These are phyloP conservation scores for Cathartes aura DNA, from an alignment of 2,113 vertebrate species.

Conservation along the genomic window DNA sequence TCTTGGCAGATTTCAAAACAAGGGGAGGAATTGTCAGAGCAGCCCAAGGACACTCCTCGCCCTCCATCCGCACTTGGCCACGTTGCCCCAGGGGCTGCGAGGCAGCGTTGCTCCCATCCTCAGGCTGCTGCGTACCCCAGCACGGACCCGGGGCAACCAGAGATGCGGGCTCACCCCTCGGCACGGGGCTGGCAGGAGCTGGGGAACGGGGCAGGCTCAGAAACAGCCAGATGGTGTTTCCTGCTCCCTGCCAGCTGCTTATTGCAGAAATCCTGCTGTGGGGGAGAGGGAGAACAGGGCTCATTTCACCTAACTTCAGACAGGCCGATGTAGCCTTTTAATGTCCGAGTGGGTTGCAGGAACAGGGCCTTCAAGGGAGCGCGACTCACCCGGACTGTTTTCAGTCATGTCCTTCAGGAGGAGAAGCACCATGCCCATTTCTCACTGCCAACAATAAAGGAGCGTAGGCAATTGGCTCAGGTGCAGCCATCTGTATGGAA, in stretches of 20 bases:
- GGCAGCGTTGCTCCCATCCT: not conserved
- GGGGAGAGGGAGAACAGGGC: not conserved
- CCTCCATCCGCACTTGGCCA: not conserved
- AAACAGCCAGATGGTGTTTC: not conserved
- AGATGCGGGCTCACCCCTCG: accelerated
- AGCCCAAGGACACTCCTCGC: not conserved
- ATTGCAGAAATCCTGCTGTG: not conserved
- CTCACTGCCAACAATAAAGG: not conserved
- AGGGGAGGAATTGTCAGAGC: not conserved
- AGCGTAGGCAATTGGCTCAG: accelerated
- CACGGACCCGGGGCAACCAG: not conserved
- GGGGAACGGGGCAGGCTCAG: not conserved
- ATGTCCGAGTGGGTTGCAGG: accelerated
- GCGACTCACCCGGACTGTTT: not conserved
- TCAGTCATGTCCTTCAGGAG: not conserved
- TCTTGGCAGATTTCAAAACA: not conserved
- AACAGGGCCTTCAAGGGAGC: not conserved
- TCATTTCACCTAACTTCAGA: not conserved
- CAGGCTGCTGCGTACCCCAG: not conserved
- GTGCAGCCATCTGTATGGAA: not conserved
- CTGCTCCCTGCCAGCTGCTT: not conserved
- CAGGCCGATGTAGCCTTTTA: not conserved
- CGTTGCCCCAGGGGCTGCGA: not conserved
- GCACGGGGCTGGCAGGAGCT: not conserved
- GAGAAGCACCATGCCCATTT: not conserved